A percentile compares a stretch with the other conserved stretches of the same genome.
These are phyloP conservation scores for Camarhynchus parvulus DNA, from an alignment of 2,113 vertebrate species.

Conservation along the genomic window DNA sequence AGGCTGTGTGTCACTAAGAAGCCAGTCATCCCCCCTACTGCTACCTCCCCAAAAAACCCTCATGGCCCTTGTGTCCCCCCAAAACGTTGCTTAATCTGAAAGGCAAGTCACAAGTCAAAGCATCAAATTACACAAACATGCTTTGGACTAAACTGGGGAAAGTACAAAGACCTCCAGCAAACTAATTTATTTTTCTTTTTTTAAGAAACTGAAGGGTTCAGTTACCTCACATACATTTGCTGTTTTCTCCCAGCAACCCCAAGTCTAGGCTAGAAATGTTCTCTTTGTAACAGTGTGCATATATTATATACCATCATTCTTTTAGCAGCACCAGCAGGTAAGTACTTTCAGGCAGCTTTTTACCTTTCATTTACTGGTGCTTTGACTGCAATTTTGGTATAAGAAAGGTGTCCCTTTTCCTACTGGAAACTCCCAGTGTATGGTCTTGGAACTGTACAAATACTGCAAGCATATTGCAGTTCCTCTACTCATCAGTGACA, in stretches of 20 bases:
- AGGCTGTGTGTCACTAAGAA: neutral
- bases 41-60: neutral
- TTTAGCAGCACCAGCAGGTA: neutral
- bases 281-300: neutral
- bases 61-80: accelerated
- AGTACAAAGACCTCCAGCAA: neutral
- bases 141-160: neutral
- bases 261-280: neutral
- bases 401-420: neutral
- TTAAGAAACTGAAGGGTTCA: neutral
- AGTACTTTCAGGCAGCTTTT: neutral
- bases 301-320: neutral
- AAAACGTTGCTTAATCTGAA: neutral
- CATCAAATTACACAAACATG: neutral
- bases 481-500: neutral
- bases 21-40: neutral
- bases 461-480: neutral
- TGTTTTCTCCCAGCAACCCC: neutral
- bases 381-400: neutral
- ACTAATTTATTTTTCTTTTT: neutral
- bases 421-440: neutral
- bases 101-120: neutral
- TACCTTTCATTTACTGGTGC: neutral
- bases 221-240: neutral
- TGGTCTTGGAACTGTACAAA: neutral